phyloP scores from a whole-genome alignment of 2,113 vertebrate species.

The Apus apus region DNA sequence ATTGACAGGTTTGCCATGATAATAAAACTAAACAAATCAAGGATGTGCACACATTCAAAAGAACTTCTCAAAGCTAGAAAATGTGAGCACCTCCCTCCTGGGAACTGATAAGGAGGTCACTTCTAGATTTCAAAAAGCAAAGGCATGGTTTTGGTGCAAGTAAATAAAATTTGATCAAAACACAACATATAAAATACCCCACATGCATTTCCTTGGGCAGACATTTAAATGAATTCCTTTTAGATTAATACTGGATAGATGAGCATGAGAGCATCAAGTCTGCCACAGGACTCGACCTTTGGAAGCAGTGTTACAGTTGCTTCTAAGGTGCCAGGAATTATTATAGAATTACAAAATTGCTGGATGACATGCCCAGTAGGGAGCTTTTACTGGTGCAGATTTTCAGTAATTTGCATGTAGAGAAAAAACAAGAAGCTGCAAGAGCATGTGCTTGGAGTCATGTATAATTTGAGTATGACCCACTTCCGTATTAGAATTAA shows the following conservation, averaged over 20 bases:
- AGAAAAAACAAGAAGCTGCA: conserved; percentile 10
- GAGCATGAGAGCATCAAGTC: background rate
- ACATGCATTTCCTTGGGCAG: background rate
- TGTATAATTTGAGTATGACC: conserved; percentile 37
- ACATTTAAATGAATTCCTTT: background rate
- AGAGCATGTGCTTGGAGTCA: conserved; percentile 29
- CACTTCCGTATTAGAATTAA: conserved; percentile 29
- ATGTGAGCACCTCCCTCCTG: background rate
- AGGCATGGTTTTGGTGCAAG: background rate
- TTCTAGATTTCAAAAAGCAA: background rate
- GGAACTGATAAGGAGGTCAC: background rate
- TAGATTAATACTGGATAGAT: background rate
- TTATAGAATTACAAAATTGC: background rate
- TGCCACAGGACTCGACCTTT: background rate
- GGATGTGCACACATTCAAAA: background rate
- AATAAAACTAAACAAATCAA: background rate
- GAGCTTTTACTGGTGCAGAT: background rate
- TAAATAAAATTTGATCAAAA: background rate
- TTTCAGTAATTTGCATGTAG: conserved; percentile 7
- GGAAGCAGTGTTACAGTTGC: background rate
- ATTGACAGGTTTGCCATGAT: background rate
- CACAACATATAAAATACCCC: background rate
- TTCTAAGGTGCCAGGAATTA: background rate
- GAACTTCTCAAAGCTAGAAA: background rate
- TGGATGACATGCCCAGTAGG: background rate